These are phyloP conservation scores for Ormyrus rosae DNA, from an alignment of 2,888 invertebrate genomes.

Conservation along the genomic window DNA sequence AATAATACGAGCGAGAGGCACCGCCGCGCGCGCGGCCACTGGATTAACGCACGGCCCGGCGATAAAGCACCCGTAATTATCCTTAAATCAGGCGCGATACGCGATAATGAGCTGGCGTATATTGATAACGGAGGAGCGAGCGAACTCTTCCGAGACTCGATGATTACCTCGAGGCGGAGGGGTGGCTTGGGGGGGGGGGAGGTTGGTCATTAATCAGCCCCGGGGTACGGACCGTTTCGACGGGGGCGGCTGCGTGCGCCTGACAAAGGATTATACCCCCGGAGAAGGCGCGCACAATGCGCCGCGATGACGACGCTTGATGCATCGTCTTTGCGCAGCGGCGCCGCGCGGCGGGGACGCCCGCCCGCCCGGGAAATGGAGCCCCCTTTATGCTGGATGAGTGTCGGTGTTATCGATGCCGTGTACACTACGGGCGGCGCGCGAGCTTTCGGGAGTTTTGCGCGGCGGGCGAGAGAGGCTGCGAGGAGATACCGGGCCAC, in stretches of 20 bases:
- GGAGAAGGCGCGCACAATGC: neutral
- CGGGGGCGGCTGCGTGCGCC: neutral
- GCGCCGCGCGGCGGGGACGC: too few relatives aligned
- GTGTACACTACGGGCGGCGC: neutral
- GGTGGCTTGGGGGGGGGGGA: neutral
- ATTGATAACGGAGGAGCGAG: neutral
- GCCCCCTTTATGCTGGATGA: neutral
- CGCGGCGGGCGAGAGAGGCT: neutral
- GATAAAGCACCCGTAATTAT: constrained; percentile 37
- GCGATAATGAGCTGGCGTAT: constrained; percentile 35
- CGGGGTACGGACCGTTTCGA: neutral
- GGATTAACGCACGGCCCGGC: constrained; percentile 23
- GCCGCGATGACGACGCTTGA: neutral
- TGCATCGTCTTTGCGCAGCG: constrained; percentile 1
- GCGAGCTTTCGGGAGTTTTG: neutral
- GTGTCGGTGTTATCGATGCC: neutral
- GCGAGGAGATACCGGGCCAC: neutral
- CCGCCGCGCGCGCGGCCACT: neutral
- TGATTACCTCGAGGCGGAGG: constrained; percentile 1
- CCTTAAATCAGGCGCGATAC: constrained; percentile 39
- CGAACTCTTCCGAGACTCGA: constrained; percentile 4
- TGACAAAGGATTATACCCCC: constrained; percentile 19
- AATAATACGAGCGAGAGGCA: constrained; percentile 29
- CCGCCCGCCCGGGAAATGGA: too few relatives aligned
- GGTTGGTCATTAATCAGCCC: constrained; percentile 27